A percentile compares a stretch with the other conserved stretches of the same genome.
Conservation (phyloP, 2,797 vertebrate species). For the Galaxias olidus region DNA sequence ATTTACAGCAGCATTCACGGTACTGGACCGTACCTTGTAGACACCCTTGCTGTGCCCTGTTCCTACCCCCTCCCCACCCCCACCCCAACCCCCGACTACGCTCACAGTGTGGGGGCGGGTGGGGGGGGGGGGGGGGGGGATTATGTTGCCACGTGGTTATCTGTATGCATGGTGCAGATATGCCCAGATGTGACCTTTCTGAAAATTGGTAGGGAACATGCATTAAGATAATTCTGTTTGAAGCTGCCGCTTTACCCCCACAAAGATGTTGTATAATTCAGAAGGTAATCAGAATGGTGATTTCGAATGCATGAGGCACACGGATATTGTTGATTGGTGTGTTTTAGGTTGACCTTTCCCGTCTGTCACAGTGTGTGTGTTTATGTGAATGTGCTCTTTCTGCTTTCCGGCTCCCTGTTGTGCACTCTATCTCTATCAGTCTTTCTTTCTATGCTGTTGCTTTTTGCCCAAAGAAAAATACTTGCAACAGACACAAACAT, state of each 20-base stretch:
- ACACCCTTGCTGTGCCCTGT: slow-evolving; percentile 24
- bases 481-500: slow-evolving; percentile 24
- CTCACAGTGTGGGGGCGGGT: slow-evolving; percentile 17
- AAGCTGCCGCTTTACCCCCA: slow-evolving; percentile 28
- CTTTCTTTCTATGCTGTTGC: slow-evolving; percentile 30
- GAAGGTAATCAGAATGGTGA: slow-evolving; percentile 26
- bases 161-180: slow-evolving; percentile 30
- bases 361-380: slow-evolving; percentile 22
- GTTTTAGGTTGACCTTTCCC: slow-evolving; percentile 21
- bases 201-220: slow-evolving; percentile 16
- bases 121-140: slow-evolving; percentile 36
- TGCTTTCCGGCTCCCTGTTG: slow-evolving; percentile 23
- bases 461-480: no score
- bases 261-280: slow-evolving; percentile 32
- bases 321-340: slow-evolving; percentile 13
- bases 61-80: slow-evolving; percentile 12
- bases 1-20: slow-evolving; percentile 99
- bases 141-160: slow-evolving; percentile 25
- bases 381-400: slow-evolving; percentile 18
- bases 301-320: slow-evolving; percentile 46
- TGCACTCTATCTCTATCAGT: slow-evolving; percentile 18
- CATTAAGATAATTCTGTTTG: slow-evolving; percentile 42
- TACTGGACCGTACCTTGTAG: slow-evolving; percentile 70
- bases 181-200: slow-evolving; percentile 51
- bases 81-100: slow-evolving; percentile 36